Conservation (phyloP, 2,113 vertebrate genomes). For the Hemichromis elongatus region DNA sequence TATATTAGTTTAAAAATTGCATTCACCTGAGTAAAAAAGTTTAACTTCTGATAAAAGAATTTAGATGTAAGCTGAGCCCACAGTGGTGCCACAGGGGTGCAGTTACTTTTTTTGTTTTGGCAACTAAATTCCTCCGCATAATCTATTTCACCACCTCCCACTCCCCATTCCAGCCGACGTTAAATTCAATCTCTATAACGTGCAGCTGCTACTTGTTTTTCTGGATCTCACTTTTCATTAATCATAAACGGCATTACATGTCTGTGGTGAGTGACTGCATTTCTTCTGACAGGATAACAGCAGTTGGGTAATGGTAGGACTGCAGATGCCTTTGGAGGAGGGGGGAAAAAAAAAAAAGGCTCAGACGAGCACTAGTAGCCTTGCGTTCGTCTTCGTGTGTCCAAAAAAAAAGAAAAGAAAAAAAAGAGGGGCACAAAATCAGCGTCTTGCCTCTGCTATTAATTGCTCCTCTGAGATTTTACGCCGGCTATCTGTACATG, state of each 20-base stretch:
- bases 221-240: background rate
- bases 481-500: conserved; percentile 26
- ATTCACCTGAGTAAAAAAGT: background rate
- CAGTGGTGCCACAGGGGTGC: background rate
- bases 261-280: background rate
- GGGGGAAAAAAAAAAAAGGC: too few species aligned
- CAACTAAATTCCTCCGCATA: background rate
- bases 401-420: background rate
- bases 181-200: background rate
- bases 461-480: conserved; percentile 19
- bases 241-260: background rate
- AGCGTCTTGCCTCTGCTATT: background rate
- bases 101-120: background rate
- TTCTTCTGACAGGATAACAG: background rate
- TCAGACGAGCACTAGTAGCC: background rate
- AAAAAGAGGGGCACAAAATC: background rate
- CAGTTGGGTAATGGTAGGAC: background rate
- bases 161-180: background rate
- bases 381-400: background rate
- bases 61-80: background rate
- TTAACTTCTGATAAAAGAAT: background rate
- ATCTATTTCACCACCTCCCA: background rate
- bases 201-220: conserved; percentile 7
- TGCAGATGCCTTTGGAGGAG: background rate
- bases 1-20: background rate